Base-by-base conservation (phyloP, 2,888 invertebrate species). In the Norana najaformis region DNA sequence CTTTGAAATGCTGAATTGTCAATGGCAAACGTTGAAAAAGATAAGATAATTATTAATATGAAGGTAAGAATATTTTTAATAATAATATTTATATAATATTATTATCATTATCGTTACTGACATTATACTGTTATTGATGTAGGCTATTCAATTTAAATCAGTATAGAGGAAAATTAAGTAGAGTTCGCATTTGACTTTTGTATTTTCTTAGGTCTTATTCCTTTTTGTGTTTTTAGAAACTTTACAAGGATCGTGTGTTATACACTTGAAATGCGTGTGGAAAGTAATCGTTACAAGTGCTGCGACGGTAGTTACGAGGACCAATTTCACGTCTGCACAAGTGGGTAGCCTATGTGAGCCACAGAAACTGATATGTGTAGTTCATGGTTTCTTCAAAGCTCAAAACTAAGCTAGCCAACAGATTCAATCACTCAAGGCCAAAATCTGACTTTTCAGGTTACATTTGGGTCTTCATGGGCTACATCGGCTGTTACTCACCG, bases 321-420 rank as follows among this genome's bases (percentile, higher is more conserved):
- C 85, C 18, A 37, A 36, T 85, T 85, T 16, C 85, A 36, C 85
- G 85, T 85, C 85, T 85, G 85, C 85, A 85, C 85, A 36, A 85
- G 85, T 85, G 16, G 11, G 85, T 36, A 37, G 20, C 30, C 47
- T 23, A 47, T 23, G 20, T 1, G 1, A 3, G 47, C 23, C 6
- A 1, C 23, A 23, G 47, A 47, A 47, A 23, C 47, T 47, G 47
- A 23, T 23, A 47, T 4, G 20, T 23, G 23, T 47, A 23, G 5
- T 47, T 23, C 47, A 23, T 41, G 18, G 41, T n/a, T n/a, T n/a
- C 41, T 3, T 41, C 41, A 41, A 41, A 41, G 41, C 18, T 41
- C 41, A 41, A 18, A 41, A 41, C 41, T 41, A 41, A 41, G 41
- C 41, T 11, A 18, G 41, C 41, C n/a, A 41, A 16, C 13, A 16